Percentiles rank a stretch among this genome's conserved stretches.
Conservation (phyloP, 1,140 invertebrate species). For the Hycleus cichorii region DNA sequence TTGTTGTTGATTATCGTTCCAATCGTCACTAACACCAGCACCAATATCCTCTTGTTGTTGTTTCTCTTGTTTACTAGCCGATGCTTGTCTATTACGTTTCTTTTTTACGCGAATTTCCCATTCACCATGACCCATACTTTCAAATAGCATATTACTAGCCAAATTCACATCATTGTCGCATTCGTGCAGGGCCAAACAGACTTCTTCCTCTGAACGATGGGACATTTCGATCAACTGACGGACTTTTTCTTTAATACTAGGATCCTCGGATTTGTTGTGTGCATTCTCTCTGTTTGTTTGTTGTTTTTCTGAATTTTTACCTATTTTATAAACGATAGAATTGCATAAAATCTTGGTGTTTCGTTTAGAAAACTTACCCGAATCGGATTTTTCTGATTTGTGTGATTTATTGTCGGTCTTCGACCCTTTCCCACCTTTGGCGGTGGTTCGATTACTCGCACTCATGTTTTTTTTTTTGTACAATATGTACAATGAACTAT, state of each 20-base stretch:
- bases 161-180: constrained; percentile 68
- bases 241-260: constrained; percentile 53
- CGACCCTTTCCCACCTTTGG: constrained; percentile 41
- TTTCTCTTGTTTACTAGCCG: constrained; percentile 38
- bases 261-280: constrained; percentile 29
- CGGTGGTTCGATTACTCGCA: constrained; percentile 41
- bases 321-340: constrained; percentile 10
- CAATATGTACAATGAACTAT: constrained; percentile 44
- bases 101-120: constrained; percentile 78
- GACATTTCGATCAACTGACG: constrained; percentile 75
- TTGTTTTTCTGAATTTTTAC: constrained; percentile 34
- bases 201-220: constrained; percentile 71
- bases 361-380: constrained; percentile 20
- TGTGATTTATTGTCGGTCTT: constrained; percentile 38
- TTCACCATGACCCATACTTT: constrained; percentile 57
- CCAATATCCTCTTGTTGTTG: constrained; percentile 39
- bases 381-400: constrained; percentile 33
- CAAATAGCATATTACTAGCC: constrained; percentile 70
- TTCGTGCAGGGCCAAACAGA: constrained; percentile 73
- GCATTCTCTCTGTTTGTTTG: constrained; percentile 26
- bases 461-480: constrained; percentile 42
- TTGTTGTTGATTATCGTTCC: constrained; percentile 42
- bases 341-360: too few relatives aligned
- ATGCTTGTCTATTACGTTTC: constrained; percentile 66
- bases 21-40: constrained; percentile 34